Evolutionary conservation across 2,797 vertebrate genomes (phyloP), one percentile per base, ranked within the genome.

Genomic region (Sebastes iracundus): DNA sequence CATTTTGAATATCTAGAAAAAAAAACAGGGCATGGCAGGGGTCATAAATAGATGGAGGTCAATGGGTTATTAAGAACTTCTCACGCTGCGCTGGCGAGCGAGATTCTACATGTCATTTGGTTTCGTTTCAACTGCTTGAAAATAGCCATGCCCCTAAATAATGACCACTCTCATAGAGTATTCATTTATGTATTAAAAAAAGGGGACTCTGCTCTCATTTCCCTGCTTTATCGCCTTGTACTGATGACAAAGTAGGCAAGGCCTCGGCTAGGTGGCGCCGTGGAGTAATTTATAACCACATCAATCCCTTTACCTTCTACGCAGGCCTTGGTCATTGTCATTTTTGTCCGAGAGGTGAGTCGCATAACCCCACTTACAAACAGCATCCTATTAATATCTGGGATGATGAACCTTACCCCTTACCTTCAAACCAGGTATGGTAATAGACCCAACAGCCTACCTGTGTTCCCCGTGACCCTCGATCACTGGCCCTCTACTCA

Each of bases 101-200:
- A 59, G 82, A 89, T 92, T 92, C 91, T 92, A 89, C 93, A 91
- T 92, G 91, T 91, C 91, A 89, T 92, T 92, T 88, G 84, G 87
- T 85, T 85, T 88, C 75, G 52, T 59, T 83, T 74, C 85, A 87
- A 88, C 87, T 87, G 89, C 88, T 90, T 84, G 85, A 94, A 92
- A 94, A 94, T 85, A 90, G 85, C 85, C 87, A 82, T 83, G 87
- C 90, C 88, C 89, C 92, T 96, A 95, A 96, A 96, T 96, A 96
- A 96, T 93, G 94, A 94, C 93, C 90, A 86, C 90, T 94, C 95
- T 96, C 95, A 96, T 95, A 96, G 93, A 91, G 93, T 95, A 96
- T 96, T 96, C 94, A 96, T 96, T 96, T 96, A 96, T 96, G 95
- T 96, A 96, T 96, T 95, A 96, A 96, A 96, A 96, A 95, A 93